Base-by-base conservation (phyloP, 2,888 invertebrate species). In the Lathronympha strigana region DNA sequence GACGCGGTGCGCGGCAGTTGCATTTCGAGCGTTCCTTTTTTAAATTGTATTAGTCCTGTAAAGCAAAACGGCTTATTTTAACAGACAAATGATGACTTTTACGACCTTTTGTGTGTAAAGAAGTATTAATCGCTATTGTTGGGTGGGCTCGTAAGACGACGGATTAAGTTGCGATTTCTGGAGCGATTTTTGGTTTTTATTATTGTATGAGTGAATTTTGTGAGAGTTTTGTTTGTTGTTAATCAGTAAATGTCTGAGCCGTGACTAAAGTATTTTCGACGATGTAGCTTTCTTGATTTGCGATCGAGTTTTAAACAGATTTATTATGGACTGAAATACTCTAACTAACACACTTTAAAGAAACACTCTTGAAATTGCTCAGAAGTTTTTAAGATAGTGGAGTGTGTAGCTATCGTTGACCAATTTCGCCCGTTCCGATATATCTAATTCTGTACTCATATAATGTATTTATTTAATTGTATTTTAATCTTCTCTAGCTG, bases 41-140 rank as follows among this genome's bases (percentile, higher is more conserved):
- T 63, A 43, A 63, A 63, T 31, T 38, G 43, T 57, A 31, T 57
- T 45, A 57, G 31, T 57, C 21, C 9, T n/a, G 3, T 1, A 19
- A 28, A 15, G 19, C 17, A 23, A 49, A 36, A 60, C 1, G 49
- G 2, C 49, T 33, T 47, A 60, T 60, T 17, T 36, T 23, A 23
- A 1, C 11, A 0, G n/a, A 31, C 3, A 57, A 21, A 57, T 31
- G 6, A 2, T n/a, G 31, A 21, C 17, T 1, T 13, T 45, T 57
- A 45, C 28, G 31, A n/a, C 43, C 21, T 54, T 45, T 68, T 64
- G 61, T 19, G 63, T 72, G 78, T 82, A 82, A 23, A 81, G 3
- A 15, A n/a, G 15, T 23, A 84, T 86, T 85, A 85, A 86, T 87
- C 83, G 81, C 81, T 69, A 85, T 86, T 86, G 84, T 86, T 84